These are phyloP conservation scores for Gallinago undulata DNA, from an alignment of 2,113 vertebrate genomes.

Conservation along the genomic window DNA sequence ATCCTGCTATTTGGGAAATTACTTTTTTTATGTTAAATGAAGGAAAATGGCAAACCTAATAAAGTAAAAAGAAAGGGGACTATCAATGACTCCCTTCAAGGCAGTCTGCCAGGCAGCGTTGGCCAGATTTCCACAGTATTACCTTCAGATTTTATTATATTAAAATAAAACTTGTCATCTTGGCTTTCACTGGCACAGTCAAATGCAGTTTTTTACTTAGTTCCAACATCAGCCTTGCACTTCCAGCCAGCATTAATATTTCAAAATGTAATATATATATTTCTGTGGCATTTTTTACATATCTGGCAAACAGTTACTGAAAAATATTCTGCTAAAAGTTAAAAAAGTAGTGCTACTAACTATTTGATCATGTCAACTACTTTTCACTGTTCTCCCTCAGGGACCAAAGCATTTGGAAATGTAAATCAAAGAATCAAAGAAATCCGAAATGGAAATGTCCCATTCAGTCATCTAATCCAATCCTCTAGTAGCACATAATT, in stretches of 20 bases:
- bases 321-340: slow-evolving; percentile 52
- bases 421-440: slow-evolving; percentile 27
- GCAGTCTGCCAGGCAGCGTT: slow-evolving; percentile 65
- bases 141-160: slow-evolving; percentile 75
- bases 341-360: slow-evolving; percentile 31
- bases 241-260: slow-evolving; percentile 53
- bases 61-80: slow-evolving; percentile 36
- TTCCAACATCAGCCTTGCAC: slow-evolving; percentile 41
- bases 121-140: slow-evolving; percentile 56
- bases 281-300: slow-evolving; percentile 37
- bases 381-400: slow-evolving; percentile 16
- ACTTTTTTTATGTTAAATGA: slow-evolving; percentile 60
- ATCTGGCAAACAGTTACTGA: slow-evolving; percentile 32
- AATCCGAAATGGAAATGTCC: slow-evolving; percentile 33
- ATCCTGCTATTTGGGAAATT: slow-evolving; percentile 66
- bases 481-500: slow-evolving; percentile 7
- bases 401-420: slow-evolving; percentile 46
- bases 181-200: slow-evolving; percentile 58
- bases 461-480: slow-evolving; percentile 22
- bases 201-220: slow-evolving; percentile 53
- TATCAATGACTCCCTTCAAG: slow-evolving; percentile 63
- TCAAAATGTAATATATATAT: slow-evolving; percentile 37
- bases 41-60: slow-evolving; percentile 48
- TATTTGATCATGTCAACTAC: slow-evolving; percentile 25
- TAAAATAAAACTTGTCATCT: slow-evolving; percentile 72